Evolutionary conservation across 2,888 invertebrate genomes (phyloP), one percentile per base, ranked within the genome.

Genomic region (Pterostichus madidus): DNA sequence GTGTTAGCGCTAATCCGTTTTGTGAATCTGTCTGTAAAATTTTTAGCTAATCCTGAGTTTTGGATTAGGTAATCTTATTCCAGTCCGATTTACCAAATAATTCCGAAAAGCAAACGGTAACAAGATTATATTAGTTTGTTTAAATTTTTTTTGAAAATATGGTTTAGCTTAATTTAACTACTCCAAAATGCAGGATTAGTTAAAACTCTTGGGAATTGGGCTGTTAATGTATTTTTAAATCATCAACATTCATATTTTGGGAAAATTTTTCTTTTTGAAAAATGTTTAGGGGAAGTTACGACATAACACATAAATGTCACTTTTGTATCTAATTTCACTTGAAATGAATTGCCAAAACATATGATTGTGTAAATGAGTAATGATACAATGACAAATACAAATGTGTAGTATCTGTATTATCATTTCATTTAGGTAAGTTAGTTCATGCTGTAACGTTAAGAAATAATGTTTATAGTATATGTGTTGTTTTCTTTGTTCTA

Each of bases 301-400:
- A 39, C 39, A 44, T 39, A 78, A 35, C n/a, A 3, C 68, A 71
- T 44, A 71, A 71, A 52, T 75, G 75, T 52, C 75, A 75, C 8
- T n/a, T 59, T 32, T 44, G 31, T 46, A 46, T 8, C 81, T 46
- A 61, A 61, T 59, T 81, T 81, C 81, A 81, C 24, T 6, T 24
- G 31, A 49, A 81, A 61, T 81, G 81, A 81, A 59, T 81, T 81
- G 81, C 81, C 81, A 81, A 81, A 81, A 75, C 73, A 75, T 81
- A 81, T 81, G 81, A 81, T 73, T 64, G 52, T 81, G 80, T 80
- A 44, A 56, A 59, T 64, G 80, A 49, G 46, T 81, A 75, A 81
- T 73, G 52, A 75, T 49, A 71, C 35, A 59, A 81, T 81, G 81
- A 81, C 81, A 81, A 81, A 59, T 75, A 53, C 53, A 80, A 80